phyloP scores from a whole-genome alignment of 2,113 vertebrate species.

The Muntiacus reevesi region DNA sequence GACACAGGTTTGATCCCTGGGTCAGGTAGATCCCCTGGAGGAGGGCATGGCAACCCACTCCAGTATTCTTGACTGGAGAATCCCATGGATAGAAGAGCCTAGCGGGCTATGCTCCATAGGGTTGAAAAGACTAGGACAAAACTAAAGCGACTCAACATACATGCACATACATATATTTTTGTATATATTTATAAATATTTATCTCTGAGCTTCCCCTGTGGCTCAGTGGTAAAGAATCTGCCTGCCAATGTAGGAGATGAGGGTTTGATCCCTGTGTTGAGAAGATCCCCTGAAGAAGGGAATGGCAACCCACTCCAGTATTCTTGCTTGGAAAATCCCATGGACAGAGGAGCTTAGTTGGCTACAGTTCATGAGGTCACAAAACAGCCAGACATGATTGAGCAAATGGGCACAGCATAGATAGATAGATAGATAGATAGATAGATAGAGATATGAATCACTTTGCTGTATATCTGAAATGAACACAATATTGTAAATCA shows the following conservation, averaged over 20 bases:
- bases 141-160: rapidly evolving
- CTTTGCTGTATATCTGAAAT: neutral
- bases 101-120: rapidly evolving
- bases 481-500: neutral
- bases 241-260: neutral
- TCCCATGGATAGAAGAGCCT: neutral
- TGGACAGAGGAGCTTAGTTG: neutral
- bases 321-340: neutral
- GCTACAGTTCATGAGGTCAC: neutral
- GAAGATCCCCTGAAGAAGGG: neutral
- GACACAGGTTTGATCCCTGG: neutral
- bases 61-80: neutral
- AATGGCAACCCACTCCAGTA: neutral
- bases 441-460: neutral
- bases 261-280: neutral
- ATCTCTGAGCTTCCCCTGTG: neutral
- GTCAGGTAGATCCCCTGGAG: neutral
- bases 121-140: neutral
- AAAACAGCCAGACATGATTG: neutral
- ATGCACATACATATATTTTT: neutral
- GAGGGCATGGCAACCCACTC: neutral
- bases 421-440: too few relatives aligned
- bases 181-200: neutral
- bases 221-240: neutral
- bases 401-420: neutral